Base-by-base conservation (phyloP, 2,888 invertebrate species). In the Nowickia ferox region DNA sequence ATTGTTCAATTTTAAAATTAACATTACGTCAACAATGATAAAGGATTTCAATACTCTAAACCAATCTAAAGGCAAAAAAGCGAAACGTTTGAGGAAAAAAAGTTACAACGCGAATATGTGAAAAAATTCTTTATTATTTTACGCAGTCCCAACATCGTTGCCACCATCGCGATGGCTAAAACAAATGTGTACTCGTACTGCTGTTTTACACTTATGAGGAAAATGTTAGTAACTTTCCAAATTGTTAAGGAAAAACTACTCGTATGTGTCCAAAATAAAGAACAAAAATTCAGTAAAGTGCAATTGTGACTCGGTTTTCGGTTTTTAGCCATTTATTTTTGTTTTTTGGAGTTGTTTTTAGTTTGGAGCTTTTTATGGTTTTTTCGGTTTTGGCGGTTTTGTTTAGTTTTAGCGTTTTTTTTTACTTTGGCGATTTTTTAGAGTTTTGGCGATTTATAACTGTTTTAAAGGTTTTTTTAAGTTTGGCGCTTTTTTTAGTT, bases 1-100 rank as follows among this genome's bases (percentile, higher is more conserved):
- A 71, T 76, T 86, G 78, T 76, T 72, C 75, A 86, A 86, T 83
- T 86, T 83, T 72, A 79, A 86, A 86, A 86, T 86, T 80, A 86
- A 83, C 86, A 83, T 79, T 83, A 86, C 83, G 81, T 81, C 81
- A 81, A 85, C 84, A 71, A 79, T 82, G 76, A 81, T 85, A 79
- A 79, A 69, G 78, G 82, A 78, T 71, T 85, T 66, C 78, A 75
- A 84, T 86, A 53, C 61, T 63, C 74, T 75, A 76, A 85, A 66
- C 71, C 77, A 68, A 77, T 74, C 66, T 81, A 51, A 81, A 66
- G 44, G 74, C 59, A 30, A 75, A 66, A 40, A 46, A 63, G 15
- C 6, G 0, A 17, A 63, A 68, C 59, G 75, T 44, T 11, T 68
- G 51, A 74, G 69, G 53, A 76, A 76, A 86, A 30, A 30, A 30